Evolutionary conservation across 2,797 vertebrate genomes (phyloP).

Genomic region (Melanotaenia boesemani): DNA sequence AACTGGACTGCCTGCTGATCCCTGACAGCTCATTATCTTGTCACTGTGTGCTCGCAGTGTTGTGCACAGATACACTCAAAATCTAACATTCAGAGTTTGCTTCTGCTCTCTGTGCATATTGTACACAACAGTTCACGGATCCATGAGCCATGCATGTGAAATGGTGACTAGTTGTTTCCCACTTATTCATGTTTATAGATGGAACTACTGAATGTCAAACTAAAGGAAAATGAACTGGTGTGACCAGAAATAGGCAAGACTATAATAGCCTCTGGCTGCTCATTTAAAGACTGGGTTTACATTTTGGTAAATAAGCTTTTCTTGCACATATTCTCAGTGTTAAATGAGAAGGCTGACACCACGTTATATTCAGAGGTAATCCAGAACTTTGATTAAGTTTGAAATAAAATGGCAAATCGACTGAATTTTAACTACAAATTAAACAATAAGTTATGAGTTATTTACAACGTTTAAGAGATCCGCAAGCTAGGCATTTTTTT

Average conservation of each 20-base stretch:
- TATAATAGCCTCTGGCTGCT: neutral
- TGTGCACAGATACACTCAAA: slow-evolving; percentile 10
- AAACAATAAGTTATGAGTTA: too few species aligned
- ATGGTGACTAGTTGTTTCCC: slow-evolving; percentile 51
- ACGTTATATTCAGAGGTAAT: neutral
- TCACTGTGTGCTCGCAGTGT: slow-evolving; percentile 30
- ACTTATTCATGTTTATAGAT: slow-evolving; percentile 48
- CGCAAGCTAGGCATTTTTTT: too few species aligned
- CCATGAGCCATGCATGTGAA: slow-evolving; percentile 51
- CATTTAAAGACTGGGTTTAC: slow-evolving; percentile 1
- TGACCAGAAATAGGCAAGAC: slow-evolving; percentile 41
- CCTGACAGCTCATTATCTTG: slow-evolving; percentile 52
- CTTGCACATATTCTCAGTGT: neutral
- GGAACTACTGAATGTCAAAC: slow-evolving; percentile 23
- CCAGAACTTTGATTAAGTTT: neutral
- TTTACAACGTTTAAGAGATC: too few species aligned
- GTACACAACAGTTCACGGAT: slow-evolving; percentile 23
- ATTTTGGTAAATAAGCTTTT: slow-evolving; percentile 14
- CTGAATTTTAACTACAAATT: too few species aligned
- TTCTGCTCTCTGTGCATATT: slow-evolving; percentile 24
- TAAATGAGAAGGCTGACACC: slow-evolving; percentile 4
- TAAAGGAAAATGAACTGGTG: slow-evolving; percentile 38
- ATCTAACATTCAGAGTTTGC: slow-evolving; percentile 26
- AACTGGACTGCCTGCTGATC: slow-evolving; percentile 44
- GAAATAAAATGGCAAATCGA: neutral